Evolutionary conservation across 2,888 invertebrate genomes (phyloP), one percentile per base, ranked within the genome.

Genomic region (Epinotia nisella): DNA sequence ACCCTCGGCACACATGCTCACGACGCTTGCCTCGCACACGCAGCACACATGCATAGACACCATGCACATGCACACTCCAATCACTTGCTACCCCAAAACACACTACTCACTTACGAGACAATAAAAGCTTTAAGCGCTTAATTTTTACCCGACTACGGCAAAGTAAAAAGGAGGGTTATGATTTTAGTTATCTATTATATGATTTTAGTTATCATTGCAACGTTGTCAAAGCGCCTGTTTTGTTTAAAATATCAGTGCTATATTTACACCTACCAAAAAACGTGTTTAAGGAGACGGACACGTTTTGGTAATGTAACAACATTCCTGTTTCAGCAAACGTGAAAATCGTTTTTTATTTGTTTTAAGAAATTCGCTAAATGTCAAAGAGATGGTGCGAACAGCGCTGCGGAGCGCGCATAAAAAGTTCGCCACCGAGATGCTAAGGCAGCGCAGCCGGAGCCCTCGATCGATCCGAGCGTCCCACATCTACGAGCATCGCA

Each of bases 51-150:
- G 67, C 77, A 77, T 75, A 74, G 74, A 51, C 41, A 24, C 45
- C 19, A 64, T 65, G 74, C 65, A 55, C 58, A 66, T 64, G 68
- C 74, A 68, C 69, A 64, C 70, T 70, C 29, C 49, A 56, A 74
- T 68, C 81, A 85, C 81, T 80, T 78, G 77, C 80, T 77, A 81
- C 82, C 81, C 78, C 81, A 76, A 75, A 71, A 73, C 74, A 68
- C 74, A 68, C 77, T 82, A 80, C 85, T 56, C 56, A 56, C 68
- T 62, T 62, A 62, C 84, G 83, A 87, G 85, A 91, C 90, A 92
- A 90, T 90, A 84, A 83, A 79, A 83, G 81, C 82, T 81, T 79
- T 90, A 92, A 93, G 90, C 91, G 90, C 88, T 91, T 91, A 91
- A 82, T 88, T 92, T 87, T 91, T 90, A 62, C 29, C n/a, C 41